phyloP scores from a whole-genome alignment of 2,888 invertebrate genomes.

The Thymelicus sylvestris region DNA sequence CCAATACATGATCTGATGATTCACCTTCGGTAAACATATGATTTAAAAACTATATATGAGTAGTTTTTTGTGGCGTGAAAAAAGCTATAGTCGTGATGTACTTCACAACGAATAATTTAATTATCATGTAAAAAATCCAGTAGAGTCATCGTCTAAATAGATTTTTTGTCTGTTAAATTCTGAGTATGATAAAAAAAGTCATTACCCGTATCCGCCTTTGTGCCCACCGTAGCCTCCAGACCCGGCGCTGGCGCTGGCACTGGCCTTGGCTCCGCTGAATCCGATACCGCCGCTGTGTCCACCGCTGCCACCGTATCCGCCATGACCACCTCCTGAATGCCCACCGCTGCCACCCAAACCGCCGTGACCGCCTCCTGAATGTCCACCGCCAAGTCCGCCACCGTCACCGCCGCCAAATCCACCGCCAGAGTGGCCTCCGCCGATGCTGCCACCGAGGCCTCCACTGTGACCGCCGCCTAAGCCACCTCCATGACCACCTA shows the following conservation, averaged over 20 bases:
- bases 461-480: not conserved
- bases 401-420: constrained; percentile 24
- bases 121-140: not conserved
- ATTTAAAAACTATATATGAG: not conserved
- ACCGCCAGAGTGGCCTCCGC: not conserved
- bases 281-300: constrained; percentile 27
- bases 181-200: not conserved
- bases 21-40: not conserved
- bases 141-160: too few species aligned
- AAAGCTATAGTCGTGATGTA: not conserved
- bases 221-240: constrained; percentile 33
- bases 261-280: constrained; percentile 44
- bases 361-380: constrained; percentile 37
- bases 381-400: constrained; percentile 38
- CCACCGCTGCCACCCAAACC: constrained; percentile 41
- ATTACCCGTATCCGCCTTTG: constrained; percentile 59
- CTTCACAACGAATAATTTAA: not conserved
- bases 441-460: not conserved
- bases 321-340: constrained; percentile 32
- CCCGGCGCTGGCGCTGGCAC: constrained; percentile 44
- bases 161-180: too few species aligned
- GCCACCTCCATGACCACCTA: not conserved
- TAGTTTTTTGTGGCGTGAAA: not conserved
- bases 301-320: constrained; percentile 41
- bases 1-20: constrained; percentile 21